phyloP scores from a whole-genome alignment of 2,888 invertebrate genomes.

The Venusia cambrica region DNA sequence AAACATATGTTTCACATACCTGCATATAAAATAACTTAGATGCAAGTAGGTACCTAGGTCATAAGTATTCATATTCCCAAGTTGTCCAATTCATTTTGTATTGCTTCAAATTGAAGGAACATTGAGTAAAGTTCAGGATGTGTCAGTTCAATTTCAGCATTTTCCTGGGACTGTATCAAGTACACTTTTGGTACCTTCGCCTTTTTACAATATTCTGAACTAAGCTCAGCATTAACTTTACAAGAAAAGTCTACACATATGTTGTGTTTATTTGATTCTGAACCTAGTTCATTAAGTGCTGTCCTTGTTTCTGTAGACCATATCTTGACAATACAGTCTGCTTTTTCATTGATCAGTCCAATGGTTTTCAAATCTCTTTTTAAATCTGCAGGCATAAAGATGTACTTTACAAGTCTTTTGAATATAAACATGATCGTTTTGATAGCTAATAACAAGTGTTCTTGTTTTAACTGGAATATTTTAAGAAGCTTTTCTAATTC shows the following conservation, averaged over 20 bases:
- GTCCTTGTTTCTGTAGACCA: slow-evolving; percentile 65
- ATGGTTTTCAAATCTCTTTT: slow-evolving; percentile 54
- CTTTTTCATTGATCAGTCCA: slow-evolving; percentile 57
- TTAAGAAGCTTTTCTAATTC: slow-evolving; percentile 59
- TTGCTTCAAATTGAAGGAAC: slow-evolving; percentile 66
- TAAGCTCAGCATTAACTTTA: slow-evolving; percentile 68
- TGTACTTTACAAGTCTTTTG: slow-evolving; percentile 60
- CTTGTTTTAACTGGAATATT: slow-evolving; percentile 60
- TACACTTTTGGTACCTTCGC: slow-evolving; percentile 67
- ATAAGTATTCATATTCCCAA: slow-evolving; percentile 40
- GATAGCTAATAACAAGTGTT: slow-evolving; percentile 50
- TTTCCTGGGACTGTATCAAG: slow-evolving; percentile 42
- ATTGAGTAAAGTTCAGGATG: slow-evolving; percentile 64
- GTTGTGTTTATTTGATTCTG: slow-evolving; percentile 38
- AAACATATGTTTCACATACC: not conserved
- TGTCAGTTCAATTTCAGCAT: slow-evolving; percentile 60
- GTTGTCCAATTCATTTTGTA: slow-evolving; percentile 71
- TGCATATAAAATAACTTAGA: not conserved
- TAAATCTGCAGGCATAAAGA: slow-evolving; percentile 66
- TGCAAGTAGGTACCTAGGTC: too few species aligned
- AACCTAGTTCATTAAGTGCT: slow-evolving; percentile 55
- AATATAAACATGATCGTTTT: slow-evolving; percentile 62
- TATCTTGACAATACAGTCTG: slow-evolving; percentile 58
- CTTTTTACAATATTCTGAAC: slow-evolving; percentile 64
- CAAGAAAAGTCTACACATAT: slow-evolving; percentile 53